Evolutionary conservation across 2,888 invertebrate species (phyloP), one percentile per base, ranked within the genome.

Genomic region (Cynaeus angustus): DNA sequence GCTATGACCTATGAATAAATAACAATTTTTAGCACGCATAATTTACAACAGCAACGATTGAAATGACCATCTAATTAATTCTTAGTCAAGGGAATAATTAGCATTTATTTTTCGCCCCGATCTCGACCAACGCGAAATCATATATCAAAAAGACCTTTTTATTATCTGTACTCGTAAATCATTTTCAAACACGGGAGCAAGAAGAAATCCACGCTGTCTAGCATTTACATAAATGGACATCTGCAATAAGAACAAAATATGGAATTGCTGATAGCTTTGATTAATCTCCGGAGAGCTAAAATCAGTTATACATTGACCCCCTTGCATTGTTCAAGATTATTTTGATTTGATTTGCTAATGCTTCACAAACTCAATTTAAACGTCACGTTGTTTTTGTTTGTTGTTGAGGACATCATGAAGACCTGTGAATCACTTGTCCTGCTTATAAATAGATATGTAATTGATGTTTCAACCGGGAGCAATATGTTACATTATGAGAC

Each of bases 1-100:
- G 53, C 55, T 66, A 61, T 67, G 71, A 72, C 72, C 72, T 61
- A 62, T 74, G 72, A 71, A 74, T 74, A 74, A 71, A 70, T 55
- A 69, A 71, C 56, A 68, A 55, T 56, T 69, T 66, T 68, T 61
- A 70, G 68, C 45, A 53, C 67, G 64, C 64, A 64, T 50, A 50
- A 14, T 6, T 53, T 53, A 37, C 41, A 21, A 38, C 37, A 41
- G 21, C 33, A 61, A n/a, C 38, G 38, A 37, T 50, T 33, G 30
- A 37, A 61, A 37, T 46, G 33, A 8, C 50, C 62, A 50, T 37
- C 38, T 62, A 50, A 62, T 64, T 64, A 64, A 64, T 64, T 62
- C 48, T 10, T 28, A 33, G 61, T 58, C 43, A 58, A 59, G 16
- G 46, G 48, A 46, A 58, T 45, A 41, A 43, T 58, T 43, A 37